Evolutionary conservation across 2,113 vertebrate genomes (phyloP).

Genomic region (Lepus americanus): DNA sequence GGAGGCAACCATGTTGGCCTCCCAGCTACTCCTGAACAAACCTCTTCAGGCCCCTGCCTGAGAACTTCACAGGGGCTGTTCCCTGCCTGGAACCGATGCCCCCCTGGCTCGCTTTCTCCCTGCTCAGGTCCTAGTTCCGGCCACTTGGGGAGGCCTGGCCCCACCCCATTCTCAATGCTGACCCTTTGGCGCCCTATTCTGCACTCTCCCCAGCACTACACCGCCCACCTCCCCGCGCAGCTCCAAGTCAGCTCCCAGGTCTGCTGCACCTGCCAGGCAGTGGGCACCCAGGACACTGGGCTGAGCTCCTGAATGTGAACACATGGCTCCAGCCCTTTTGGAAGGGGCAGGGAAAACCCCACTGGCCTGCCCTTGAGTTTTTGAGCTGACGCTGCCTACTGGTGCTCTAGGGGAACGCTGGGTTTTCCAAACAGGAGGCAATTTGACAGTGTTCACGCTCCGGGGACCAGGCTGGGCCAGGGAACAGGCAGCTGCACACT

Average conservation of each 20-base stretch:
- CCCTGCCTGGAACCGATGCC: not conserved
- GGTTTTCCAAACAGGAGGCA: not conserved
- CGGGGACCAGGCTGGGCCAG: rapidly evolving
- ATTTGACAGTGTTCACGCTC: rapidly evolving
- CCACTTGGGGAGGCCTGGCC: not conserved
- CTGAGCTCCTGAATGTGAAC: not conserved
- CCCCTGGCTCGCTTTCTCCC: not conserved
- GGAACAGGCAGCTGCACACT: not conserved
- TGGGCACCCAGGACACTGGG: too few species aligned
- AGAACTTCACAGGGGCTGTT: not conserved
- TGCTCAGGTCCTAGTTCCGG: not conserved
- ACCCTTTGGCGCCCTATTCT: not conserved
- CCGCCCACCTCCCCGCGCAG: too few species aligned
- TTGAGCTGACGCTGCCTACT: not conserved
- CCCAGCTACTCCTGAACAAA: not conserved
- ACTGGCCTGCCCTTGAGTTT: not conserved
- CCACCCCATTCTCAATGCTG: not conserved
- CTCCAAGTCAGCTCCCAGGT: not conserved
- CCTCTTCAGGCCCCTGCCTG: not conserved
- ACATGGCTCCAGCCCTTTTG: not conserved
- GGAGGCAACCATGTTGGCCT: not conserved
- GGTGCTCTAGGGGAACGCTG: not conserved
- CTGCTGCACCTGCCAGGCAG: too few species aligned
- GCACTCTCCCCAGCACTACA: not conserved
- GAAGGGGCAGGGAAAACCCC: not conserved